Base-by-base conservation (phyloP, 2,113 vertebrate genomes). In the Eurypyga helias region DNA sequence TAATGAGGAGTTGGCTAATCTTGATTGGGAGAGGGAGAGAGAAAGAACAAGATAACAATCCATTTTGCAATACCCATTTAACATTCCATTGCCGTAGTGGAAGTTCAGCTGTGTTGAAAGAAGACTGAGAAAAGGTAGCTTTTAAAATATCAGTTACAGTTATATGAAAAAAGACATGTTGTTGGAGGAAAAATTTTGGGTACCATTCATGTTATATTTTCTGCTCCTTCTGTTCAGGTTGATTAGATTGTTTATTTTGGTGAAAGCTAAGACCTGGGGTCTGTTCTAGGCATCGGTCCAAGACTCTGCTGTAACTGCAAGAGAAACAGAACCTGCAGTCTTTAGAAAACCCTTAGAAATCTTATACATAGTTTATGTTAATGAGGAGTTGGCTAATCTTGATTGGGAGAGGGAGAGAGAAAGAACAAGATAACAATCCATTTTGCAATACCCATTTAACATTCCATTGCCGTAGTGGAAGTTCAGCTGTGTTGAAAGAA, bases 221-320 rank as follows among this genome's bases (percentile, higher is more conserved):
- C n/a, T n/a, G n/a, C n/a, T n/a, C n/a, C n/a, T n/a, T n/a, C n/a
- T n/a, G n/a, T n/a, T n/a, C n/a, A n/a, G n/a, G n/a, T n/a, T n/a
- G n/a, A n/a, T n/a, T n/a, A n/a, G n/a, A n/a, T n/a, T n/a, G n/a
- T n/a, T n/a, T n/a, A n/a, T n/a, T n/a, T n/a, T n/a, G n/a, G n/a
- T n/a, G n/a, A n/a, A n/a, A n/a, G n/a, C n/a, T n/a, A n/a, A n/a
- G n/a, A n/a, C n/a, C n/a, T n/a, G n/a, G n/a, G n/a, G n/a, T n/a
- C n/a, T n/a, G n/a, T 96, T 95, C 65, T 93, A 70, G 86, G 88
- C 91, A 82, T 79, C 57, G 46, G 1, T 91, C 57, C 91, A 95
- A 87, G 41, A 46, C 33, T 70, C 25, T 57, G 55, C 87, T 82
- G 13, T 69, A 92, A 80, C 34, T 92, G 54, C 65, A 89, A 64